These are phyloP conservation scores for Perca fluviatilis DNA, from an alignment of 2,113 vertebrate species.

Conservation along the genomic window DNA sequence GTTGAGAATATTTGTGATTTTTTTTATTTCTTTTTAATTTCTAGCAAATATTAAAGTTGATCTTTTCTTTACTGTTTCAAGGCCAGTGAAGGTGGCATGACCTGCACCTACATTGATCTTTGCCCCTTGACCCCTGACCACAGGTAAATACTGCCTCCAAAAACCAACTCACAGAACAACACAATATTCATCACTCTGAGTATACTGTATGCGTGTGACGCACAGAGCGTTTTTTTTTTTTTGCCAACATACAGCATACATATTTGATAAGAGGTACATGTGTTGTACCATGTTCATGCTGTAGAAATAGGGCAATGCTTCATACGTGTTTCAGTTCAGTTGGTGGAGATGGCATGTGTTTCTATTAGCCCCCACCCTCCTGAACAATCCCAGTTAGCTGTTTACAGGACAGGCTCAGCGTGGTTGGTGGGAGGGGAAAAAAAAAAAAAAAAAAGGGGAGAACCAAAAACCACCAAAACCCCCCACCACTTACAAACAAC, in stretches of 20 bases:
- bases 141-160: constrained; percentile 74
- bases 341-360: constrained; percentile 16
- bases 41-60: not conserved
- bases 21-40: not conserved
- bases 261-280: constrained; percentile 42
- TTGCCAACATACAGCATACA: constrained; percentile 26
- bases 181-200: not conserved
- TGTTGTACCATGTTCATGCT: constrained; percentile 22
- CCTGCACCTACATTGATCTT: constrained; percentile 80
- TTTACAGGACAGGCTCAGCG: constrained; percentile 59
- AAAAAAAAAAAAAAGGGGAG: too few species aligned
- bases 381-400: constrained; percentile 61
- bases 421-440: too few species aligned
- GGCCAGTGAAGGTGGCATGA: constrained; percentile 83
- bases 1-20: not conserved
- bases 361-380: constrained; percentile 47
- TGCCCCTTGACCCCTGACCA: constrained; percentile 45
- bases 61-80: constrained; percentile 56
- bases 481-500: too few species aligned
- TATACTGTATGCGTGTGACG: not conserved
- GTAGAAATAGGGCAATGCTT: constrained; percentile 44
- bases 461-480: too few species aligned
- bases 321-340: constrained; percentile 26
- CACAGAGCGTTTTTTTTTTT: not conserved
- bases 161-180: not conserved